Evolutionary conservation across 2,113 vertebrate species (phyloP), one percentile per base, ranked within the genome.

Genomic region (Telmatochromis sp.): DNA sequence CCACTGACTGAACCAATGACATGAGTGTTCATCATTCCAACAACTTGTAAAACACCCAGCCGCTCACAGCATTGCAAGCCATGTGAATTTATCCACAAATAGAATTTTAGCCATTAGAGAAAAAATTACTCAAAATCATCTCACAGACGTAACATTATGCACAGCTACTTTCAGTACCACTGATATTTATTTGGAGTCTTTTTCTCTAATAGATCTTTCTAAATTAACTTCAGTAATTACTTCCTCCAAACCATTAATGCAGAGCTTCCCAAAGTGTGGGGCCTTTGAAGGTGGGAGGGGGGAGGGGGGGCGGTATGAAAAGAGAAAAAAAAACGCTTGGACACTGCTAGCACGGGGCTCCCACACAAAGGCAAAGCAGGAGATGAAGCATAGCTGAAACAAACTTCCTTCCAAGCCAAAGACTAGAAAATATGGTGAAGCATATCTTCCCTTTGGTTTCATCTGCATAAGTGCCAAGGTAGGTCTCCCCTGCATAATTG

Each of bases 201-300:
- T 60, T 33, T 60, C 57, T 60, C 21, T 23, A 23, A 55, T 55
- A 23, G 53, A 55, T 55, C 53, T 55, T 55, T 55, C 21, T 55
- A 23, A 55, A 13, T 55, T 23, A 23, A 55, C 54, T 55, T 23
- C 21, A 55, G 54, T 23, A 55, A 55, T 55, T 55, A 13, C n/a
- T 55, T 23, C 53, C 53, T 55, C 11, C 53, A 60, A 60, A 33
- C 57, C 28, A 33, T 60, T 31, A 6, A 60, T 31, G 14, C 23
- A 57, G 23, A 57, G 23, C 54, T 57, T 5, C 3, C 54, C 54
- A 57, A 57, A 57, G 23, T 26, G 7, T 57, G 54, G 54, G 54
- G 54, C 21, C 53, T 4, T 55, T 54, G n/a, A 0, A 2, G 6
- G 13, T 3, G 5, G 12, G 40, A 0, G 5, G 9, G 51, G 9